phyloP scores from a whole-genome alignment of 2,888 invertebrate species.

The Polyploca ridens region DNA sequence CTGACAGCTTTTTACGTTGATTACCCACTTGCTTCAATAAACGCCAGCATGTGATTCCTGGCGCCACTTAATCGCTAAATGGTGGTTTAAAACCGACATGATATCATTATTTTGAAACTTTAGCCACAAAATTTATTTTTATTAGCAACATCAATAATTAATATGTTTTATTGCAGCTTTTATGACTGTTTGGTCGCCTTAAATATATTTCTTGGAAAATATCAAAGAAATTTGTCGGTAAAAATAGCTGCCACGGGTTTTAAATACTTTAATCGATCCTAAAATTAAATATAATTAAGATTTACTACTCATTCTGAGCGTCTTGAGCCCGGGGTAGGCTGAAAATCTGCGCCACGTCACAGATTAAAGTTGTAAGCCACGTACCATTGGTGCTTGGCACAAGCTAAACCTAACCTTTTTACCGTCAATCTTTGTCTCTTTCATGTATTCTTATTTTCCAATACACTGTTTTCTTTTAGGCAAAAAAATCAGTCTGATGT shows the following conservation, averaged over 20 bases:
- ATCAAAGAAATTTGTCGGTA: not conserved
- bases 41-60: conserved; percentile 25
- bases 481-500: not conserved
- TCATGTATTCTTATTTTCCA: no score
- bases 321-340: no score
- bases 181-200: conserved; percentile 24
- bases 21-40: conserved; percentile 14
- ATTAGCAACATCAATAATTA: conserved; percentile 37
- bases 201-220: conserved; percentile 7
- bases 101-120: conserved; percentile 26
- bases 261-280: not conserved
- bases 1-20: conserved; percentile 6
- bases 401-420: no score
- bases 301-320: no score
- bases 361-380: no score
- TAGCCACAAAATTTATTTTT: conserved; percentile 30
- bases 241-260: not conserved
- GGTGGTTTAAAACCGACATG: conserved; percentile 22
- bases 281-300: no score
- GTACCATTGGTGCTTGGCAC: no score
- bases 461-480: no score
- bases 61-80: conserved; percentile 37
- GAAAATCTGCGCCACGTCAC: no score
- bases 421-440: no score
- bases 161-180: conserved; percentile 32